A percentile compares a stretch with the other conserved stretches of the same genome.
Conservation (phyloP, 2,797 vertebrate genomes). For the Limosa lapponica region DNA sequence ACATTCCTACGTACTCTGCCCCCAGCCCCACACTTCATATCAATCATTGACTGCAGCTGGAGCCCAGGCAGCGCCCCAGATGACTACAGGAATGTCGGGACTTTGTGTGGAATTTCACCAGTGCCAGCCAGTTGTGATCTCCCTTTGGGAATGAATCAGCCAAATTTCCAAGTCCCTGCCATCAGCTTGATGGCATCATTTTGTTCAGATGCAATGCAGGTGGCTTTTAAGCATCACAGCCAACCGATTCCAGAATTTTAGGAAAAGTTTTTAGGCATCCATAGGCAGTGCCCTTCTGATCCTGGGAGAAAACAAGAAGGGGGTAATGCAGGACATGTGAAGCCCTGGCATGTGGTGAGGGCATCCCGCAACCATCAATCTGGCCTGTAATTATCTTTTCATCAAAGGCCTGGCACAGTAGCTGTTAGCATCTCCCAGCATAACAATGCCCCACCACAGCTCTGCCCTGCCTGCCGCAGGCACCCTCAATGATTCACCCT, state of each 20-base stretch:
- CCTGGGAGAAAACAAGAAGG: not conserved
- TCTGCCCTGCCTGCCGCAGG: constrained; percentile 24
- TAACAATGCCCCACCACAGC: not conserved
- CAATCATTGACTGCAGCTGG: constrained; percentile 49
- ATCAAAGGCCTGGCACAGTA: not conserved
- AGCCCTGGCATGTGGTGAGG: not conserved
- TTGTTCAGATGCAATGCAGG: not conserved
- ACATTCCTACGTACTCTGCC: not conserved
- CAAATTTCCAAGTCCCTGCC: not conserved
- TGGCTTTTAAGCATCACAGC: not conserved
- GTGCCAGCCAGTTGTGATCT: not conserved
- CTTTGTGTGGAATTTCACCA: constrained; percentile 48
- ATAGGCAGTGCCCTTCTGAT: not conserved
- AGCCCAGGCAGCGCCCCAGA: not conserved
- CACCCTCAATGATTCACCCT: not conserved
- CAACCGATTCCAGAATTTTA: not conserved
- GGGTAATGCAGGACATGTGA: not conserved
- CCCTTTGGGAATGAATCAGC: not conserved
- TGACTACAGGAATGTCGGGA: not conserved
- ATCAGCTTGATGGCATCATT: not conserved
- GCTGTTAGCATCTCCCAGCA: not conserved
- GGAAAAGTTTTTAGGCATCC: not conserved
- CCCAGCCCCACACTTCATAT: not conserved
- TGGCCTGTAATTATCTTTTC: constrained; percentile 10
- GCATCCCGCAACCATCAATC: not conserved